Evolutionary conservation across 2,797 vertebrate species (phyloP).

Genomic region (Enteromius radiatus): DNA sequence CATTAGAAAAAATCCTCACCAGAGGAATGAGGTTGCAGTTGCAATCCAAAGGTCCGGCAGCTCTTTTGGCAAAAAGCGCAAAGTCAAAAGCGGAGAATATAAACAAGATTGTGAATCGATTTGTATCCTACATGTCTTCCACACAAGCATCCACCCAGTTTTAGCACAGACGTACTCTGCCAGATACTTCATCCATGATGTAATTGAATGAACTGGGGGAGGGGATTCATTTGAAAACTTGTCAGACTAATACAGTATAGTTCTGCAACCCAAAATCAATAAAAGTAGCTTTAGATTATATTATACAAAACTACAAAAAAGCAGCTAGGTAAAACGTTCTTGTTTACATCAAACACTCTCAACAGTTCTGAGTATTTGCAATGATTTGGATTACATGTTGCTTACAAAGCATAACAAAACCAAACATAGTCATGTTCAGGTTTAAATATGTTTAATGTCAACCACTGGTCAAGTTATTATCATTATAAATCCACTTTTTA

Average conservation of each 20-base stretch:
- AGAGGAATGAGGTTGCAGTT: conserved; percentile 5
- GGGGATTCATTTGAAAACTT: conserved; percentile 43
- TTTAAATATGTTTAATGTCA: conserved; percentile 29
- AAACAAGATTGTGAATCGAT: conserved; percentile 14
- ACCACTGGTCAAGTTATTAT: background rate
- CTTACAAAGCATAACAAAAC: background rate
- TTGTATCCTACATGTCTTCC: conserved; percentile 16
- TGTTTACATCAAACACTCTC: background rate
- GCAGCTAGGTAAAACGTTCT: too few species aligned
- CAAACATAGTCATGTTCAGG: conserved; percentile 9
- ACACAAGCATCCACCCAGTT: conserved; percentile 72
- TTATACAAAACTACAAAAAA: background rate
- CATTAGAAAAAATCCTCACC: conserved; percentile 49
- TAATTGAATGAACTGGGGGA: conserved; percentile 61
- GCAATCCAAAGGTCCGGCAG: conserved; percentile 2
- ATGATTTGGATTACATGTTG: background rate
- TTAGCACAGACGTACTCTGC: conserved; percentile 55
- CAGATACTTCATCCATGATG: conserved; percentile 79
- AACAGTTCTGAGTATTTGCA: background rate
- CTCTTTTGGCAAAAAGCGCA: background rate
- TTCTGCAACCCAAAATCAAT: background rate
- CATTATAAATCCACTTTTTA: background rate
- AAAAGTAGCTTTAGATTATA: conserved; percentile 2
- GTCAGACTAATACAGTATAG: conserved; percentile 3
- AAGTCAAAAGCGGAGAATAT: conserved; percentile 22